phyloP scores from a whole-genome alignment of 1,140 invertebrate genomes.

The Papilio dardanus region DNA sequence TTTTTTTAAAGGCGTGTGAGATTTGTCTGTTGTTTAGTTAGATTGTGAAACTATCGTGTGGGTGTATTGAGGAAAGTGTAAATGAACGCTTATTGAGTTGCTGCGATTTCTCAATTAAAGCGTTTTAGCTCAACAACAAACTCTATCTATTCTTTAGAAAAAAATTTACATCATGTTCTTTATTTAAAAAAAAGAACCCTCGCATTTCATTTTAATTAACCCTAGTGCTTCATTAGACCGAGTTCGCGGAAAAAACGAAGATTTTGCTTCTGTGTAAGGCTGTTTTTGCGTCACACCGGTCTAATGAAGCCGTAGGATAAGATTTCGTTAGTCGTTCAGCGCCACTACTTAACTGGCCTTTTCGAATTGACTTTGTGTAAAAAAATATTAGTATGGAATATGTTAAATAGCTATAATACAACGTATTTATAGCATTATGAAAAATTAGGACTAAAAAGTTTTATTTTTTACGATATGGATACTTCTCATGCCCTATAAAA shows the following conservation, averaged over 20 bases:
- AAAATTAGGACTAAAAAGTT: too few relatives aligned
- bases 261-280: too few relatives aligned
- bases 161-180: not conserved
- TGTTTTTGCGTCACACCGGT: too few relatives aligned
- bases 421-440: not conserved
- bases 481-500: too few relatives aligned
- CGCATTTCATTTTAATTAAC: too few relatives aligned
- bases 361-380: not conserved
- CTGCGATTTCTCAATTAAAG: constrained; percentile 12
- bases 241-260: too few relatives aligned
- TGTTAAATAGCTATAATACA: not conserved
- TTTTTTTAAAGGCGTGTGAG: not conserved
- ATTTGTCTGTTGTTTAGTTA: not conserved
- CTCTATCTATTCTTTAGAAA: not conserved
- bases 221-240: too few relatives aligned
- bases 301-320: too few relatives aligned
- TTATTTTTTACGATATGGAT: too few relatives aligned
- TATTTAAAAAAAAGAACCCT: too few relatives aligned
- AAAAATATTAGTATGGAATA: not conserved
- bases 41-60: not conserved
- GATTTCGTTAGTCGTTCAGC: not conserved
- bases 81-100: constrained; percentile 1
- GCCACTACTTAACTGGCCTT: not conserved
- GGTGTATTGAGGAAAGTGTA: constrained; percentile 17
- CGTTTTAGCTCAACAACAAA: not conserved